A percentile compares a stretch with the other conserved stretches of the same genome.
Conservation (phyloP, 2,888 invertebrate genomes). For the Idaea biselata region DNA sequence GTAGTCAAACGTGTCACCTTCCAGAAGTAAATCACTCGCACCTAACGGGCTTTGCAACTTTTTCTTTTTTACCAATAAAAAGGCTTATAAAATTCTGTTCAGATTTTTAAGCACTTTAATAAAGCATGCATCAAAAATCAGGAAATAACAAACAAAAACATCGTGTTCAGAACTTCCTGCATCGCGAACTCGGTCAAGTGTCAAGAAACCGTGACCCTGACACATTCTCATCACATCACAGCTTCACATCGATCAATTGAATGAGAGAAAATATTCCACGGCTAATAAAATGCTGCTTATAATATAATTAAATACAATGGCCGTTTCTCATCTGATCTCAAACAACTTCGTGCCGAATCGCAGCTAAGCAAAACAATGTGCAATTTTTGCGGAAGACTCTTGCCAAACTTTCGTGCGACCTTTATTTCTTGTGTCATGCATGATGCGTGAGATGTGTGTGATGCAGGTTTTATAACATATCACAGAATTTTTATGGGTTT, state of each 20-base stretch:
- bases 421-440: slow-evolving; percentile 26
- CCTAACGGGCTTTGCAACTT: background rate
- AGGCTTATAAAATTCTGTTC: background rate
- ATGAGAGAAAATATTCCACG: slow-evolving; percentile 2
- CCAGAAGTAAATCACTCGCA: background rate
- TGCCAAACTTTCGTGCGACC: slow-evolving; percentile 63
- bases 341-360: slow-evolving; percentile 30
- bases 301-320: slow-evolving; percentile 6
- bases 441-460: background rate
- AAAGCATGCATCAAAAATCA: background rate
- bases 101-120: background rate
- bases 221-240: background rate
- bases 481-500: background rate
- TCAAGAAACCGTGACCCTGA: background rate
- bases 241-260: background rate
- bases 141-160: background rate
- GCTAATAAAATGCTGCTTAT: background rate
- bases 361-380: slow-evolving; percentile 49
- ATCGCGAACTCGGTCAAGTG: background rate
- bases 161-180: background rate
- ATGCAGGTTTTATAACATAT: background rate
- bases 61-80: background rate
- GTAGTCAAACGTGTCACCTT: background rate
- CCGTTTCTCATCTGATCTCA: slow-evolving; percentile 9
- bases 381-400: slow-evolving; percentile 66